A percentile compares a stretch with the other conserved stretches of the same genome.
phyloP scores from a whole-genome alignment of 2,113 vertebrate genomes.

The Lampris megalopsis region DNA sequence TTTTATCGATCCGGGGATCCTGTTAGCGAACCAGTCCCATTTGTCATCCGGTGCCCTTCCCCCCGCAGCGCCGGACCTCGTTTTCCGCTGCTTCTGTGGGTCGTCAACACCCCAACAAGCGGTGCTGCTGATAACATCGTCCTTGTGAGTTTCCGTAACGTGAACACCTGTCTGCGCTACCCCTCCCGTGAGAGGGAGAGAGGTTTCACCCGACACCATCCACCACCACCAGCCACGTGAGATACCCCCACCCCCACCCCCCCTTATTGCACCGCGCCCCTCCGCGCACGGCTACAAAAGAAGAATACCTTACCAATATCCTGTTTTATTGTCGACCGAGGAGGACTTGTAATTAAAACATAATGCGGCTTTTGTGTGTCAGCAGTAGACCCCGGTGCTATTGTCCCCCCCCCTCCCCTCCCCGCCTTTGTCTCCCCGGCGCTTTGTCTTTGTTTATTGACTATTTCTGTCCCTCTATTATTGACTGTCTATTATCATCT shows the following conservation, averaged over 20 bases:
- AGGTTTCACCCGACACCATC: slow-evolving; percentile 51
- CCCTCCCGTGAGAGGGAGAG: neutral
- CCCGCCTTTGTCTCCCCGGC: slow-evolving; percentile 35
- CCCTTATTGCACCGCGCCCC: neutral
- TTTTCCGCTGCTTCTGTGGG: slow-evolving; percentile 39
- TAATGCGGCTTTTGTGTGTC: slow-evolving; percentile 55
- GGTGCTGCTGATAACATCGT: slow-evolving; percentile 21
- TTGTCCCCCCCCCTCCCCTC: slow-evolving; percentile 32
- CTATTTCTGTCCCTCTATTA: slow-evolving; percentile 37
- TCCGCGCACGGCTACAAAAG: slow-evolving; percentile 37
- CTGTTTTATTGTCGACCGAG: slow-evolving; percentile 69
- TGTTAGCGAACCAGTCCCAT: slow-evolving; percentile 59
- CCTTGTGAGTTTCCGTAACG: slow-evolving; percentile 26
- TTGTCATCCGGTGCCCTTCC: slow-evolving; percentile 63
- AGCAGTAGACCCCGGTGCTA: slow-evolving; percentile 46
- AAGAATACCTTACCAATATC: slow-evolving; percentile 61
- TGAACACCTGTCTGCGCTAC: slow-evolving; percentile 53
- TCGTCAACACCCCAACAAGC: slow-evolving; percentile 44
- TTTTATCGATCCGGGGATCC: slow-evolving; percentile 63
- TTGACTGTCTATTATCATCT: slow-evolving; percentile 36
- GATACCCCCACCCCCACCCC: slow-evolving; percentile 8
- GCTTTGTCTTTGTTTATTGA: slow-evolving; percentile 41
- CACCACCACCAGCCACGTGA: slow-evolving; percentile 5
- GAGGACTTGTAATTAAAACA: slow-evolving; percentile 68
- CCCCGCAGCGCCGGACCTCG: slow-evolving; percentile 30